These are phyloP conservation scores for Mormyrus lacerda DNA, from an alignment of 2,113 vertebrate species.

Conservation along the genomic window DNA sequence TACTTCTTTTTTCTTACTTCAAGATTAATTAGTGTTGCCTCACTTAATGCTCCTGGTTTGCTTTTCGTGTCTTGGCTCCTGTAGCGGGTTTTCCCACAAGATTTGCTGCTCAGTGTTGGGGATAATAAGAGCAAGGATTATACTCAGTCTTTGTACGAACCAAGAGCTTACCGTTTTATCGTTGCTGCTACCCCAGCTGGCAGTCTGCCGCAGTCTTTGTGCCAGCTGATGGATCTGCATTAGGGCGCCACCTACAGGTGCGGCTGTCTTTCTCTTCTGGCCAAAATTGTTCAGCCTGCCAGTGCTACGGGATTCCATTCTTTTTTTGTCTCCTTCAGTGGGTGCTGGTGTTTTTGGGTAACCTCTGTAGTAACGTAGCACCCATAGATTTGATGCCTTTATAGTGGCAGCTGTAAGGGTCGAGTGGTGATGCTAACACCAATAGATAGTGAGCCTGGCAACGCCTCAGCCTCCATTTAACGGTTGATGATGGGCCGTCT, in stretches of 20 bases:
- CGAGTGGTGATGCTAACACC: background rate
- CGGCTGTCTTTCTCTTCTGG: background rate
- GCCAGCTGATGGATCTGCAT: background rate
- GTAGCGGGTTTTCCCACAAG: background rate
- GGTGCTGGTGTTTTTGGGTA: background rate
- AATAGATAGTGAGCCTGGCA: background rate
- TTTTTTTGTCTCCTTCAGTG: background rate
- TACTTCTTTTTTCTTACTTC: background rate
- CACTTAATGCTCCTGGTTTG: background rate
- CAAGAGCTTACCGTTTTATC: background rate
- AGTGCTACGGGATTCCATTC: background rate
- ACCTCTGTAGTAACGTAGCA: background rate
- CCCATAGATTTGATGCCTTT: background rate
- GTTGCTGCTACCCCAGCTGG: background rate
- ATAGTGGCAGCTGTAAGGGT: background rate
- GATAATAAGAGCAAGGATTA: background rate
- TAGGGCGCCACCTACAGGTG: background rate
- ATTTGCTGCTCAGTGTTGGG: background rate
- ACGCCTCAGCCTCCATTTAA: background rate
- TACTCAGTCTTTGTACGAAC: background rate
- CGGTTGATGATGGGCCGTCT: background rate
- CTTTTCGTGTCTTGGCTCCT: background rate
- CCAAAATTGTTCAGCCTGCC: background rate
- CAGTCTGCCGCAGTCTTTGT: background rate
- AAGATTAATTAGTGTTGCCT: background rate